phyloP scores from a whole-genome alignment of 1,140 invertebrate species.

The Mamestra configurata region DNA sequence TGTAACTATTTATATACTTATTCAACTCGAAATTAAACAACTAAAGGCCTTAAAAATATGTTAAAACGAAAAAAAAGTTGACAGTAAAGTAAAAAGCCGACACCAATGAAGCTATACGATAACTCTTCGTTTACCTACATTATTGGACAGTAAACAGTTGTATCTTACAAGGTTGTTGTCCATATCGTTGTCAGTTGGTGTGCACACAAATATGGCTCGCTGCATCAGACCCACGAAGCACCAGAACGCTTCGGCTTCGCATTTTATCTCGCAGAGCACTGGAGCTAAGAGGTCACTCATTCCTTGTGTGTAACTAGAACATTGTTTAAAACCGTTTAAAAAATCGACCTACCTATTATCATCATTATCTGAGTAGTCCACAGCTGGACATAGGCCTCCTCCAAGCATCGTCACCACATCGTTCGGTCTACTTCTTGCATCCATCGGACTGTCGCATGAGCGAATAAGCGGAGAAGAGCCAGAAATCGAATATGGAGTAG shows the following conservation, averaged over 20 bases:
- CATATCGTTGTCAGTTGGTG: constrained; percentile 97
- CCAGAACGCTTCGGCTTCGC: constrained; percentile 97
- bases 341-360: not conserved
- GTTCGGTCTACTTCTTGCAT: no score
- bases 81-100: constrained; percentile 16
- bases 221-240: constrained; percentile 98
- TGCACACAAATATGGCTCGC: constrained; percentile 96
- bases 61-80: not conserved
- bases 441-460: no score
- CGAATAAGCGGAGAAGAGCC: no score
- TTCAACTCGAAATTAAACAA: no score
- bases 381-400: no score
- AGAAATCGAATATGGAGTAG: no score
- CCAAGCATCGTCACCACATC: no score
- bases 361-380: no score
- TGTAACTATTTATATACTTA: not conserved
- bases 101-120: constrained; percentile 28
- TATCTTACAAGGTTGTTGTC: constrained; percentile 94
- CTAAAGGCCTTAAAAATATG: not conserved
- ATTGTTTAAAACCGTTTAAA: not conserved
- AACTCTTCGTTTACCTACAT: constrained; percentile 34
- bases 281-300: constrained; percentile 98
- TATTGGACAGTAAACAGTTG: constrained; percentile 35
- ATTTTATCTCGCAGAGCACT: constrained; percentile 94
- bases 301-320: constrained; percentile 92